These are phyloP conservation scores for Heliconius ismenius DNA, from an alignment of 2,888 invertebrate species.

Conservation along the genomic window DNA sequence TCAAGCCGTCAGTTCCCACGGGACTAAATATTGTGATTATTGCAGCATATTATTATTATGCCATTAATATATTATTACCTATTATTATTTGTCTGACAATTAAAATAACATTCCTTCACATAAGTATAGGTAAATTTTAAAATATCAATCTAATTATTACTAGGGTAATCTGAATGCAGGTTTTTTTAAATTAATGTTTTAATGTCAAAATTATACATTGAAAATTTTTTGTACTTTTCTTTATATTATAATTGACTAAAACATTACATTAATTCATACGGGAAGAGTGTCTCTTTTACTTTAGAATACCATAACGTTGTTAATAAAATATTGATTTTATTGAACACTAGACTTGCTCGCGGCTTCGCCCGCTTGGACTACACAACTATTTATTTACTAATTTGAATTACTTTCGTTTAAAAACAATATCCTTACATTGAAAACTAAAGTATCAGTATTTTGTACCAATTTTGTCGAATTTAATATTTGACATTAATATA, in stretches of 20 bases:
- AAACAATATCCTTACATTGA: too few species aligned
- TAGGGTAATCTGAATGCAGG: conserved; percentile 12
- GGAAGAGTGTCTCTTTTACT: background rate
- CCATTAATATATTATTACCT: too few species aligned
- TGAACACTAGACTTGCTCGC: too few species aligned
- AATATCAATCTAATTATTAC: conserved; percentile 16
- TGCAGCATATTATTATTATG: background rate
- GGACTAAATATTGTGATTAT: conserved; percentile 9
- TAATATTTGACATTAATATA: too few species aligned
- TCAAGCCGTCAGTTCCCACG: conserved; percentile 9
- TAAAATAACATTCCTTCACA: background rate
- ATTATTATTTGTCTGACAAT: background rate
- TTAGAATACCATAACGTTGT: too few species aligned
- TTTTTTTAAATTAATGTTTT: background rate
- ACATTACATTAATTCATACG: background rate
- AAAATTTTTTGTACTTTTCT: conserved; percentile 16
- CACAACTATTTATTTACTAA: too few species aligned
- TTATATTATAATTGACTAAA: conserved; percentile 11
- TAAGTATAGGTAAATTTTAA: background rate
- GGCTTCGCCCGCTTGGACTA: too few species aligned
- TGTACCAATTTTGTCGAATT: too few species aligned
- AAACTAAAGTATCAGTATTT: too few species aligned
- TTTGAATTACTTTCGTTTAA: too few species aligned
- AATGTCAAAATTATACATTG: conserved; percentile 6
- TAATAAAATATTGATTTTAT: too few species aligned